Base-by-base conservation (phyloP, 2,888 invertebrate genomes). In the Athetis lepigone region DNA sequence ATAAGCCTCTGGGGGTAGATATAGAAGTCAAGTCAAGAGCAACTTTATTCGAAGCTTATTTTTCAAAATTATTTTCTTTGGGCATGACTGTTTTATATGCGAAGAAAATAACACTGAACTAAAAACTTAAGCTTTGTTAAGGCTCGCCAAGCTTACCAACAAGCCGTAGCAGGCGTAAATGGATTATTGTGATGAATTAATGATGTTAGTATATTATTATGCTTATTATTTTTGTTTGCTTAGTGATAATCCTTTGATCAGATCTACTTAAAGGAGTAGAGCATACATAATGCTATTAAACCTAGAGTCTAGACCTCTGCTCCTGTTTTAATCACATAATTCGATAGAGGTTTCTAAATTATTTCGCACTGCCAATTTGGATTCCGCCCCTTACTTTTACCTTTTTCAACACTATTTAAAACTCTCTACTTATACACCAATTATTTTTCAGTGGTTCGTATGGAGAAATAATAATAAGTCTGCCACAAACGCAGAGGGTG, bases 401-500 rank as follows among this genome's bases (percentile, higher is more conserved):
- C n/a, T n/a, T n/a, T n/a, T n/a, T n/a, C n/a, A n/a, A n/a, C n/a
- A n/a, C n/a, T n/a, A n/a, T n/a, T n/a, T n/a, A n/a, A n/a, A 29
- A 9, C 1, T 33, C 9, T 4, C 16, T 19, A 25, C 23, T 54
- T 55, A 75, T 16, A 42, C 5, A 13, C 25, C 33, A 52, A 55
- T 72, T 58, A 65, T 65, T 88, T n/a, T 86, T 51, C 83, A 95
- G 95, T 27, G 94, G 94, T 18, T 88, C 91, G 19, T 73, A 80
- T 27, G 95, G 94, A 18, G 92, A 93, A 84, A 81, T 95, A 57
- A 82, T 88, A 51, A 88, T 95, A 62, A 79, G 88, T 33, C 73
- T 94, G 50, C 86, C 89, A 11, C 80, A 73, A 55, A 73, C 51
- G 16, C 76, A 83, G 45, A 63, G 62, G 49, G 83, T 94, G 25